Percentiles rank a stretch among this genome's conserved stretches.
These are phyloP conservation scores for Tubiluchus corallicola DNA, from an alignment of 2,888 invertebrate genomes.

Conservation along the genomic window DNA sequence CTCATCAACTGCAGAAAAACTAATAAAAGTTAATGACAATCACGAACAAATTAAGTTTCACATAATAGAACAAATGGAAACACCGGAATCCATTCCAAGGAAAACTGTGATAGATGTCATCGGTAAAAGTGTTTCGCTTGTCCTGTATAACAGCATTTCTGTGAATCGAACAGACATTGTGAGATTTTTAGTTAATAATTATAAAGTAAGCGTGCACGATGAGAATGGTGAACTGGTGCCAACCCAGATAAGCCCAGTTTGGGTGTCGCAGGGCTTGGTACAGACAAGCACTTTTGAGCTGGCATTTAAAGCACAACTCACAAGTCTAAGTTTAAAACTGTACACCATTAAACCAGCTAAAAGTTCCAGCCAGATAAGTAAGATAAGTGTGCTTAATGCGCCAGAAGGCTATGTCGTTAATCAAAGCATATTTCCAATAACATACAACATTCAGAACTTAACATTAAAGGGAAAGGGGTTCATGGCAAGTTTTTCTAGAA, in stretches of 20 bases:
- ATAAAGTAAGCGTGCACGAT: slow-evolving; percentile 45
- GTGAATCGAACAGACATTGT: slow-evolving; percentile 53
- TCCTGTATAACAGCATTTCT: slow-evolving; percentile 62
- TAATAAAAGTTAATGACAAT: too few relatives aligned
- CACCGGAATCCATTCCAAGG: neutral
- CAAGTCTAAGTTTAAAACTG: slow-evolving; percentile 52
- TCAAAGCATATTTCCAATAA: neutral
- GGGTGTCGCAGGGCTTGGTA: too few relatives aligned
- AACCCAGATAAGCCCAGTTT: slow-evolving; percentile 71
- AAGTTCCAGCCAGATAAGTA: too few relatives aligned
- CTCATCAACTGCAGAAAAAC: too few relatives aligned
- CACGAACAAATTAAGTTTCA: too few relatives aligned
- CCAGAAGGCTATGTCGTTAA: slow-evolving; percentile 14
- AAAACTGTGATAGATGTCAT: neutral
- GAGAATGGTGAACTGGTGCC: slow-evolving; percentile 33
- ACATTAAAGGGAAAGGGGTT: neutral
- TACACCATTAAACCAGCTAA: slow-evolving; percentile 21
- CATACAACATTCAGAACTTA: neutral
- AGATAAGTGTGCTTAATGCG: too few relatives aligned
- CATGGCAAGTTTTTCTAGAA: slow-evolving; percentile 14
- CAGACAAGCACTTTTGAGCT: slow-evolving; percentile 32
- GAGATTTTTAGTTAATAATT: slow-evolving; percentile 46
- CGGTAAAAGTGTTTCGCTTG: slow-evolving; percentile 31
- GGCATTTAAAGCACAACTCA: slow-evolving; percentile 56
- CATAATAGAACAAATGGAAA: neutral